A percentile compares a stretch with the other conserved stretches of the same genome.
phyloP scores from a whole-genome alignment of 2,113 vertebrate genomes.

The Accipiter cooperii region DNA sequence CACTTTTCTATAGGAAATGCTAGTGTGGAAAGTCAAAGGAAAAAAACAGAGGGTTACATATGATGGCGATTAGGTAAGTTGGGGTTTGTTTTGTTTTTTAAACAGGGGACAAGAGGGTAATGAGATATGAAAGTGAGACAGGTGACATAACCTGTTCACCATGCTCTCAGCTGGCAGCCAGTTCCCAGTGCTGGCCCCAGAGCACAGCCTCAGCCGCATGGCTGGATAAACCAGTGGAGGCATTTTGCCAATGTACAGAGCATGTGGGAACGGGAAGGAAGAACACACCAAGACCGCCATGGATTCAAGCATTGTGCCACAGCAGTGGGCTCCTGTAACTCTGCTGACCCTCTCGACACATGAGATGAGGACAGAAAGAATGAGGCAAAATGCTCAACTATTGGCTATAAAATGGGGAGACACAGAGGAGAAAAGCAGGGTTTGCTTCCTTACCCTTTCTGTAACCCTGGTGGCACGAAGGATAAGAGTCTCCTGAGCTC shows the following conservation, averaged over 20 bases:
- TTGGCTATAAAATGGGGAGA: background rate
- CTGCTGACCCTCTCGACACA: background rate
- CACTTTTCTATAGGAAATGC: background rate
- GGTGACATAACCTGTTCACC: background rate
- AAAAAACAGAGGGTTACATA: rapidly evolving
- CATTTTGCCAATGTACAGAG: background rate
- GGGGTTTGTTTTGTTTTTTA: background rate
- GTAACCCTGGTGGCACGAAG: background rate
- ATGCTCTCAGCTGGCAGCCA: background rate
- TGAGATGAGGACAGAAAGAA: background rate
- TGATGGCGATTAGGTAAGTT: background rate
- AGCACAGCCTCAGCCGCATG: rapidly evolving
- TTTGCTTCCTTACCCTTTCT: background rate
- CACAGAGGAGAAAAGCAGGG: background rate
- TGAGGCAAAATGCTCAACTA: background rate
- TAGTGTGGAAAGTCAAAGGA: background rate
- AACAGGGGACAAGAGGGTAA: background rate
- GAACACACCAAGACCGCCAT: rapidly evolving
- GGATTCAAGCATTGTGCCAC: rapidly evolving
- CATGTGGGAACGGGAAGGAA: background rate
- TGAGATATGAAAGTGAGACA: background rate
- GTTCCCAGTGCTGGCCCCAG: background rate
- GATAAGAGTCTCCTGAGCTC: background rate
- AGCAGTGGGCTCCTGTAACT: background rate
- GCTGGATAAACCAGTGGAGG: background rate